phyloP scores from a whole-genome alignment of 2,797 vertebrate genomes.

The Gobionotothen gibberifrons region DNA sequence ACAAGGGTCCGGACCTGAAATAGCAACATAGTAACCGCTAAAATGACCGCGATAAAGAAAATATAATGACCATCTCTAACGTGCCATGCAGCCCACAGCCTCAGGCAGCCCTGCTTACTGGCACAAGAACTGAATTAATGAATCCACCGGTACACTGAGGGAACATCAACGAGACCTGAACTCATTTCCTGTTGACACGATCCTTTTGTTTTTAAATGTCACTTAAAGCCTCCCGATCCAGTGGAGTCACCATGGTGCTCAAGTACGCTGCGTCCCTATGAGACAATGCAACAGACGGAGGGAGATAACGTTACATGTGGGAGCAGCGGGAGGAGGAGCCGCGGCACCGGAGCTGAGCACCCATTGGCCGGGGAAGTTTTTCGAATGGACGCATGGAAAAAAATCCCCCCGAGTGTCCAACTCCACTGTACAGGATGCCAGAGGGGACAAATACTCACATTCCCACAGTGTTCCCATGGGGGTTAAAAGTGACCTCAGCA shows the following conservation, averaged over 20 bases:
- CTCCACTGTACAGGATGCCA: constrained; percentile 11
- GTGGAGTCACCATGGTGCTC: constrained; percentile 30
- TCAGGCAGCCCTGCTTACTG: constrained; percentile 44
- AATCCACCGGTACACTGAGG: constrained; percentile 21
- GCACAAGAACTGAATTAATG: constrained; percentile 32
- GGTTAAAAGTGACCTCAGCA: neutral
- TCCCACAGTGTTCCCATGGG: constrained; percentile 20
- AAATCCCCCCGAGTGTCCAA: constrained; percentile 28
- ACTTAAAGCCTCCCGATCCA: constrained; percentile 11
- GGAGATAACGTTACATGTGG: constrained; percentile 71
- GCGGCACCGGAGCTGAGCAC: constrained; percentile 20
- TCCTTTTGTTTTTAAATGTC: neutral
- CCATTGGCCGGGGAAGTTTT: constrained; percentile 83
- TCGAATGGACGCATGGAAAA: constrained; percentile 72
- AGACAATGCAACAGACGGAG: constrained; percentile 72
- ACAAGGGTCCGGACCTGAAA: constrained; percentile 34
- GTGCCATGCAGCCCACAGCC: constrained; percentile 45
- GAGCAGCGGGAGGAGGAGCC: constrained; percentile 74
- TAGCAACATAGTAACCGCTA: constrained; percentile 49
- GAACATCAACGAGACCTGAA: constrained; percentile 20
- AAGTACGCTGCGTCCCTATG: constrained; percentile 44
- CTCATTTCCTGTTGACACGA: constrained; percentile 36
- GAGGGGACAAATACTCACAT: constrained; percentile 26
- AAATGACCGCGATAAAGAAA: constrained; percentile 16
- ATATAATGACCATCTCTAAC: constrained; percentile 34